Percentiles rank a stretch among this genome's conserved stretches.
Conservation (phyloP, 2,797 vertebrate genomes). For the Heliangelus exortis region DNA sequence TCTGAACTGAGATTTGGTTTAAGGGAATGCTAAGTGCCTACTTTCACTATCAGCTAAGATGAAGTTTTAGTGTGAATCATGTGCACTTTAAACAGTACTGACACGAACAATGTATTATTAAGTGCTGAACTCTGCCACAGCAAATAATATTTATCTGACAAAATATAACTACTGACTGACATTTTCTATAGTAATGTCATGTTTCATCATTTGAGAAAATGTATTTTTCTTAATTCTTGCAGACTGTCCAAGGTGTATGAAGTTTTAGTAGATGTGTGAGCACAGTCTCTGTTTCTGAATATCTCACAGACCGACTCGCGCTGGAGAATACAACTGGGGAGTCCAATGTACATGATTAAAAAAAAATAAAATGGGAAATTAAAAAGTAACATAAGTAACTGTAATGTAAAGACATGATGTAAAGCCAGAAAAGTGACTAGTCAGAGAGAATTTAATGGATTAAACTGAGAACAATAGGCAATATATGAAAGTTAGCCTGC, state of each 20-base stretch:
- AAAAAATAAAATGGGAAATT: neutral
- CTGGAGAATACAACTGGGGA: neutral
- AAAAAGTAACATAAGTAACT: neutral
- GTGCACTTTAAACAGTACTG: slow-evolving; percentile 55
- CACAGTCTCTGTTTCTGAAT: neutral
- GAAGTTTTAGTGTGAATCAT: slow-evolving; percentile 63
- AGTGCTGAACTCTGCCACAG: slow-evolving; percentile 8
- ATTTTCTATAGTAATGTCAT: slow-evolving; percentile 38
- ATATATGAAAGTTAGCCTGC: neutral
- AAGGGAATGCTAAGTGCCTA: slow-evolving; percentile 41
- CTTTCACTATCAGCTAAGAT: slow-evolving; percentile 49
- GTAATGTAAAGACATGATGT: neutral
- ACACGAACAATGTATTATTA: slow-evolving; percentile 47
- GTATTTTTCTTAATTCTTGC: slow-evolving; percentile 36
- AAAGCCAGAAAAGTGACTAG: neutral
- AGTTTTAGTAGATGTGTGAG: neutral
- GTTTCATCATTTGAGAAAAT: slow-evolving; percentile 48
- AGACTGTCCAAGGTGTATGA: neutral
- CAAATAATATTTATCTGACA: slow-evolving; percentile 60
- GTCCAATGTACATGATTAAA: neutral
- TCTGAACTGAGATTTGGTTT: slow-evolving; percentile 45
- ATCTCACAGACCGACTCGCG: neutral
- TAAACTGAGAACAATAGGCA: neutral
- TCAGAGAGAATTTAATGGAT: neutral
- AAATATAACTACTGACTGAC: slow-evolving; percentile 59